Evolutionary conservation across 2,888 invertebrate genomes (phyloP).

Genomic region (Cinara cedri): DNA sequence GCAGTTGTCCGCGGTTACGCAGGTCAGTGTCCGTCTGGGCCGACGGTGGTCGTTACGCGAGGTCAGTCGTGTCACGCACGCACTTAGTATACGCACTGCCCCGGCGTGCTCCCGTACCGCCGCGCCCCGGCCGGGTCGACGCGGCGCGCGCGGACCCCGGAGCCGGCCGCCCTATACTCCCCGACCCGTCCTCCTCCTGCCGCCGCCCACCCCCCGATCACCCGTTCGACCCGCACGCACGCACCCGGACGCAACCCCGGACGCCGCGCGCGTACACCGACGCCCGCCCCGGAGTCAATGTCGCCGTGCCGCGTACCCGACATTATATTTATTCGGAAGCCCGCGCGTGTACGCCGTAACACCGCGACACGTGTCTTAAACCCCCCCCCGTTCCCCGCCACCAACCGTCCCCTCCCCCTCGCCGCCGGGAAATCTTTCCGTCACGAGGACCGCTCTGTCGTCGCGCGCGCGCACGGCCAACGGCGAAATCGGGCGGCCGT

Average conservation of each 20-base stretch:
- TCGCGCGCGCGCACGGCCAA: too few relatives aligned
- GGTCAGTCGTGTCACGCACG: conserved; percentile 55
- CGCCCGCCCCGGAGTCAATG: neutral
- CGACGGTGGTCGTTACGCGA: conserved; percentile 50
- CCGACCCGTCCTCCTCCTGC: too few relatives aligned
- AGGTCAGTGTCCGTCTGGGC: conserved; percentile 57
- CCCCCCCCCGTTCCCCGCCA: too few relatives aligned
- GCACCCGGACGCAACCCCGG: neutral
- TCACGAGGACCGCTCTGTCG: too few relatives aligned
- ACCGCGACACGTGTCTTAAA: neutral
- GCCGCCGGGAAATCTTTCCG: too few relatives aligned
- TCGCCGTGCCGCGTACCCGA: neutral
- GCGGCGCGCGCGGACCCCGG: too few relatives aligned
- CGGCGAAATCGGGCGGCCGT: too few relatives aligned
- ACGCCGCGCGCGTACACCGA: neutral
- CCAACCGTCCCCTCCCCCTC: too few relatives aligned
- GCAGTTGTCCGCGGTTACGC: conserved; percentile 50
- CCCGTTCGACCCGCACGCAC: too few relatives aligned
- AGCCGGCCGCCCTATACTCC: too few relatives aligned
- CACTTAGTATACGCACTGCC: conserved; percentile 40
- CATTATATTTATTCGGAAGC: neutral
- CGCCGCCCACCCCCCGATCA: too few relatives aligned
- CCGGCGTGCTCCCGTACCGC: neutral
- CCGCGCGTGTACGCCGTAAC: neutral
- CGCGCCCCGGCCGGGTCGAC: too few relatives aligned